Conservation (phyloP, 2,888 invertebrate genomes). For the Aelia acuminata region DNA sequence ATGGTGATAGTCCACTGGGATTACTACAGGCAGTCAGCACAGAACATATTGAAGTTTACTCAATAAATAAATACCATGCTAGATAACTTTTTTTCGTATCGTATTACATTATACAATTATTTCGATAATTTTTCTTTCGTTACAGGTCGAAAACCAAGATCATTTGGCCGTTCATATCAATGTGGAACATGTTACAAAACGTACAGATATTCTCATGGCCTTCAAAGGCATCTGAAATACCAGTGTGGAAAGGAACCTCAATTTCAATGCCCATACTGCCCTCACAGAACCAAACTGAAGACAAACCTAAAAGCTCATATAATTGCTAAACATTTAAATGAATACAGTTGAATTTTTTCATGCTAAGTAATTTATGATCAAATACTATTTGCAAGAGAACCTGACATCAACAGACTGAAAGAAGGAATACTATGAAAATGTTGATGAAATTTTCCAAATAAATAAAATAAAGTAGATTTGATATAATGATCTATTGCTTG, state of each 20-base stretch:
- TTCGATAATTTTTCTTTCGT: not conserved
- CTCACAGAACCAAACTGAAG: slow-evolving; percentile 66
- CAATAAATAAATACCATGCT: too few species aligned
- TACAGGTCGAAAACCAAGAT: slow-evolving; percentile 16
- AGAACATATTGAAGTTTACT: too few species aligned
- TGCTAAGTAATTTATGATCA: not conserved
- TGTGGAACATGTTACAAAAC: slow-evolving; percentile 71
- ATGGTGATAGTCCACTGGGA: too few species aligned
- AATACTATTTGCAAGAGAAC: not conserved
- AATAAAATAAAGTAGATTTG: too few species aligned
- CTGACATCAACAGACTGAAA: not conserved
- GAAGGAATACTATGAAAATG: too few species aligned
- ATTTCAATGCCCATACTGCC: slow-evolving; percentile 72
- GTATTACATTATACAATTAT: not conserved
- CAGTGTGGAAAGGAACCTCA: slow-evolving; percentile 70
- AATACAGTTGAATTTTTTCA: slow-evolving; percentile 10
- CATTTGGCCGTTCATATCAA: not conserved
- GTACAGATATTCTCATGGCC: slow-evolving; percentile 75
- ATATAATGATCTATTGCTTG: too few species aligned
- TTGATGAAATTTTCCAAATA: too few species aligned
- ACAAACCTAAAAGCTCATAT: slow-evolving; percentile 65
- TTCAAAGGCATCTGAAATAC: slow-evolving; percentile 71
- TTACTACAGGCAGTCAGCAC: too few species aligned
- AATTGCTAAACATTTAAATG: slow-evolving; percentile 56
- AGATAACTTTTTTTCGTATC: too few species aligned